These are phyloP conservation scores for Steinernema feltiae DNA, from an alignment of 1,140 invertebrate species.

Conservation along the genomic window DNA sequence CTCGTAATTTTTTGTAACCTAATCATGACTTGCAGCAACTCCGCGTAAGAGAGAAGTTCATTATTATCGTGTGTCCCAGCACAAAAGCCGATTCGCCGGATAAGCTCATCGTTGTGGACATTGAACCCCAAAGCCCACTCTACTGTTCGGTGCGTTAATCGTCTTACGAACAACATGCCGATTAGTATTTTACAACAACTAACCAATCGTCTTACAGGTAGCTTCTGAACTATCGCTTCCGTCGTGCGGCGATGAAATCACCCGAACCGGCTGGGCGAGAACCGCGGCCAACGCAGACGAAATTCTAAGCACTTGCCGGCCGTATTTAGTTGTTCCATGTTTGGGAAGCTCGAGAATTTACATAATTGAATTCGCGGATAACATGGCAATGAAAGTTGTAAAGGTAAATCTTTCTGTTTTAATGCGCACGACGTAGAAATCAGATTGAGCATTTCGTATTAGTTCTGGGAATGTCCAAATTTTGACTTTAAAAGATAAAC, in stretches of 20 bases:
- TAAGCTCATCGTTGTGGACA: background rate
- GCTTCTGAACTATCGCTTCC: background rate
- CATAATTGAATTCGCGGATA: slow-evolving; percentile 21
- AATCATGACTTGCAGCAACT: background rate
- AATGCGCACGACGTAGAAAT: too few species aligned
- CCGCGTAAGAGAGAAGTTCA: background rate
- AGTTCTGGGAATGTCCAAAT: too few species aligned
- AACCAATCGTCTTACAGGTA: background rate
- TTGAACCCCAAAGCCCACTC: background rate
- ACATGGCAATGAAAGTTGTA: slow-evolving; percentile 14
- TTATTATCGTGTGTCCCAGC: background rate
- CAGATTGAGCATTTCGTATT: too few species aligned
- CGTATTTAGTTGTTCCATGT: slow-evolving; percentile 27
- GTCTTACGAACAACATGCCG: background rate
- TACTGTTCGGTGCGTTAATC: background rate
- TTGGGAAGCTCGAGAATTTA: slow-evolving; percentile 31
- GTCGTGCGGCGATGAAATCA: background rate
- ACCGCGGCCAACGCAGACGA: background rate
- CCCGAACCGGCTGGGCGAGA: background rate
- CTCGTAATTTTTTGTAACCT: background rate
- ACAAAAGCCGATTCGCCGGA: background rate
- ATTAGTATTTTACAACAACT: background rate
- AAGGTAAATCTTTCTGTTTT: slow-evolving; percentile 30
- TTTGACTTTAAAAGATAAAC: too few species aligned
- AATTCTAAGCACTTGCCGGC: background rate